Conservation (phyloP, 2,888 invertebrate species). For the Drosophila quasianomalipes region DNA sequence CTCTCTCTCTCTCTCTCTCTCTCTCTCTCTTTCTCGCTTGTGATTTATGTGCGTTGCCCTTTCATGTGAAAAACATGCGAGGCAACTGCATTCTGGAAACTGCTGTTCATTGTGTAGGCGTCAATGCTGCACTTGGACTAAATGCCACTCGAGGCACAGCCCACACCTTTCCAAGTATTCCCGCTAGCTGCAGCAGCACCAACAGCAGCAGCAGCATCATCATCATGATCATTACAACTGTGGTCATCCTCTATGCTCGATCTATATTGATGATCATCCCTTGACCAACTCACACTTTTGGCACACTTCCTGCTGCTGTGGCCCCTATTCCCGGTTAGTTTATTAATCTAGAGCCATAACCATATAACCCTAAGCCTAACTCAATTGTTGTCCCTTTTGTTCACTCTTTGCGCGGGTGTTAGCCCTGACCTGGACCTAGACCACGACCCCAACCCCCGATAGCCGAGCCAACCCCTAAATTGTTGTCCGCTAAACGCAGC, state of each 20-base stretch:
- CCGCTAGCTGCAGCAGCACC: constrained; percentile 18
- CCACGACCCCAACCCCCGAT: constrained; percentile 1
- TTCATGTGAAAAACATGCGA: constrained; percentile 51
- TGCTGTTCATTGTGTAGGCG: constrained; percentile 70
- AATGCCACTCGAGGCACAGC: constrained; percentile 60
- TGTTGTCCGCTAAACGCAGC: constrained; percentile 63
- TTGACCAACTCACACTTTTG: constrained; percentile 70
- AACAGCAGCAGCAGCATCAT: constrained; percentile 20
- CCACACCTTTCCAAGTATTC: constrained; percentile 58
- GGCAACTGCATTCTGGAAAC: constrained; percentile 58
- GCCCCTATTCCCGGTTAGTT: constrained; percentile 34
- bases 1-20: constrained; percentile 5
- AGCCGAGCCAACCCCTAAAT: constrained; percentile 26
- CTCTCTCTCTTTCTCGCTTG: constrained; percentile 21
- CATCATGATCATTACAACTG: constrained; percentile 35
- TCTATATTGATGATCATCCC: constrained; percentile 44
- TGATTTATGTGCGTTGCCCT: constrained; percentile 71
- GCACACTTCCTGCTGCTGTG: constrained; percentile 63
- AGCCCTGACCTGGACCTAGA: not conserved
- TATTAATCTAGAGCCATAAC: constrained; percentile 28
- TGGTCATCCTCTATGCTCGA: constrained; percentile 54
- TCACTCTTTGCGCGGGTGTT: constrained; percentile 43
- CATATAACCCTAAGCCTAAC: constrained; percentile 46
- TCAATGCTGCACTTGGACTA: constrained; percentile 55
- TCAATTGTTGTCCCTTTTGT: constrained; percentile 32